These are phyloP conservation scores for Emmelina monodactyla DNA, from an alignment of 2,888 invertebrate genomes.

Conservation along the genomic window DNA sequence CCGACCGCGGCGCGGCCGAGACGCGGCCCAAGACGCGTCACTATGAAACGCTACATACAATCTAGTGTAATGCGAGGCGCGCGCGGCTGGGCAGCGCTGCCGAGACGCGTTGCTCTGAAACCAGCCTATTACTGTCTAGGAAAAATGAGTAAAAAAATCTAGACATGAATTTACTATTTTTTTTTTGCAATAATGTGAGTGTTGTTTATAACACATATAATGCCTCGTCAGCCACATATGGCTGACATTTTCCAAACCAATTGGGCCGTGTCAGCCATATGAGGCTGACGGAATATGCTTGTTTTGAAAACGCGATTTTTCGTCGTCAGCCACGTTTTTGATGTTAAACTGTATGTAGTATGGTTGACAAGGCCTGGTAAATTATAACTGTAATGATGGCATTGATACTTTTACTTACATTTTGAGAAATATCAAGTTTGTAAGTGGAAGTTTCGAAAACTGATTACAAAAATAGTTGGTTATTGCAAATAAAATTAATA, in stretches of 20 bases:
- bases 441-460: conserved; percentile 12
- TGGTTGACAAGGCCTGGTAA: conserved; percentile 15
- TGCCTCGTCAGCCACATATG: conserved; percentile 11
- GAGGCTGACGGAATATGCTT: conserved; percentile 14
- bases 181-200: no score
- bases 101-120: no score
- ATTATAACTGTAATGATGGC: conserved; percentile 15
- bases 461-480: background rate
- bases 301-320: conserved; percentile 14
- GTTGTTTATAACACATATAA: conserved; percentile 7
- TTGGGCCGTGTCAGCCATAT: conserved; percentile 16
- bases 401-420: conserved; percentile 15
- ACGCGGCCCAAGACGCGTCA: no score
- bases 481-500: background rate
- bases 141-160: no score
- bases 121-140: no score
- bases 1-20: no score
- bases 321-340: conserved; percentile 16
- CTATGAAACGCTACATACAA: no score
- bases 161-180: no score
- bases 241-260: conserved; percentile 15
- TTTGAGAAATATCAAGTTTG: conserved; percentile 13
- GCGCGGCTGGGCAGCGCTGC: no score
- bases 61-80: no score
- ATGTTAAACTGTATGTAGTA: conserved; percentile 14